Conservation (phyloP, 2,797 vertebrate species). For the Cercopithecus mitis region DNA sequence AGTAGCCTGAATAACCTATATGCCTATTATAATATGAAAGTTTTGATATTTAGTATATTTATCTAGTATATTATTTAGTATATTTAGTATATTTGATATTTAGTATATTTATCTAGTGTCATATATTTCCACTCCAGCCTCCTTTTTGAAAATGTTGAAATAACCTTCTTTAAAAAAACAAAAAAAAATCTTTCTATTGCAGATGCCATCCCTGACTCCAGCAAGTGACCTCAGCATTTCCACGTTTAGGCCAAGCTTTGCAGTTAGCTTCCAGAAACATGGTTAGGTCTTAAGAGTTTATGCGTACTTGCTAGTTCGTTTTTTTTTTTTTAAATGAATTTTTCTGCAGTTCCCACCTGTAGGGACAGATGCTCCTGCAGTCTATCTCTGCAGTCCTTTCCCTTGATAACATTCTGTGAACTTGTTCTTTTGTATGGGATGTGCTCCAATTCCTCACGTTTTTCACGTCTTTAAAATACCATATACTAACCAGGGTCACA, state of each 20-base stretch:
- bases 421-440: not conserved
- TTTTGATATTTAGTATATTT: not conserved
- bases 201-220: not conserved
- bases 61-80: not conserved
- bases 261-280: not conserved
- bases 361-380: not conserved
- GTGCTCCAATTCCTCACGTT: not conserved
- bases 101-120: not conserved
- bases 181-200: not conserved
- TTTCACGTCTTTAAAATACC: not conserved
- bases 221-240: not conserved
- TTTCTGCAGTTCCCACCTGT: not conserved
- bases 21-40: not conserved
- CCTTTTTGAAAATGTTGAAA: slow-evolving; percentile 1
- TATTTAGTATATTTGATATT: too few relatives aligned
- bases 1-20: not conserved
- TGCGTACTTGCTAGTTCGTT: not conserved
- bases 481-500: not conserved
- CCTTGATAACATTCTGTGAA: not conserved
- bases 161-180: not conserved
- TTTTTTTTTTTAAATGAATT: not conserved
- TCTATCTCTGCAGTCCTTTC: not conserved
- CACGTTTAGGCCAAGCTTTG: not conserved
- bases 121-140: not conserved
- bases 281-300: not conserved